Evolutionary conservation across 2,797 vertebrate genomes (phyloP), one percentile per base, ranked within the genome.

Genomic region (Sternarchorhynchus goeldii): DNA sequence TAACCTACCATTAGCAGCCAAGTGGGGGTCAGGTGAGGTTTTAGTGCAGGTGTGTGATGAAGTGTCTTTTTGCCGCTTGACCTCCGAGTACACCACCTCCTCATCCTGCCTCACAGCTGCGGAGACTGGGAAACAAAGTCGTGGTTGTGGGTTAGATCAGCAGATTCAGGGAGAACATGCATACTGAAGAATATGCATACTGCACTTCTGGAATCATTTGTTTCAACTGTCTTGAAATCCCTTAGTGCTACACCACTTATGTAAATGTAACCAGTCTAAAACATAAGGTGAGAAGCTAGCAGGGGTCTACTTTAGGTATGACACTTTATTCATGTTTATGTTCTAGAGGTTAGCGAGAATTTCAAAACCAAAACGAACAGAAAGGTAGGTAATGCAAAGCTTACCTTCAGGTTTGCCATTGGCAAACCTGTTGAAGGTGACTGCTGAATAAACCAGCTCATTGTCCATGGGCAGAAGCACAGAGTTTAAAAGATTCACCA

Each of bases 391-490:
- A 0, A 2, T 8, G 8, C 1, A 21, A 2, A 7, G 81, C 84
- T 85, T 50, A 88, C 88, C 80, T 6, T 41, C 1, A 65, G 70
- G 6, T 29, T 0, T 25, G 3, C 66, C 0, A 4, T 21, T 10
- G 0, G 69, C 21, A 2, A 1, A 16, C 10, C 39, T 0, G 10
- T 65, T 87, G 69, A 91, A 91, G 7, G 1, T 36, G 2, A 91
- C 74, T 0, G 31, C 70, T 6, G 72, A 75, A 1, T 92, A 91
- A 56, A 69, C 76, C 32, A 88, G 17, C 7, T 91, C 88, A 5
- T 86, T 87, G 25, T 85, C 87, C 88, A 90, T 90, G 0, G 0
- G 77, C 8, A 20, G 17, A 10, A 32, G 56, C 20, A 75, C 41
- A 14, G 29, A 25, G 14, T 20, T 31, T 50, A 32, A 12, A 31